Evolutionary conservation across 92 coral and sea anemone genomes (phyloP).

Genomic region (Palythoa caribaeorum): DNA sequence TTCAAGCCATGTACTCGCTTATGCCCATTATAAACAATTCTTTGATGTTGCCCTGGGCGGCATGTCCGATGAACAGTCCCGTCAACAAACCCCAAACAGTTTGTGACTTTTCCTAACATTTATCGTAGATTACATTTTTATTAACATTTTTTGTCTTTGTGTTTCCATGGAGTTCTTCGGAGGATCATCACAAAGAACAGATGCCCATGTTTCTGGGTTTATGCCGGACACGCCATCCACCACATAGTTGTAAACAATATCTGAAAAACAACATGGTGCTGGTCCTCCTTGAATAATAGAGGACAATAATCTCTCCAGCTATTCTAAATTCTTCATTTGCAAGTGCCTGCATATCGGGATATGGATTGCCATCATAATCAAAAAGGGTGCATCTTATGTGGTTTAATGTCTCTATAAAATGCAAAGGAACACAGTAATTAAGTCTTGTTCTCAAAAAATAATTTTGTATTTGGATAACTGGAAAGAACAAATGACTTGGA

Average conservation of each 20-base stretch:
- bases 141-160: too few species aligned
- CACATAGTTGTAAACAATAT: constrained; percentile 62
- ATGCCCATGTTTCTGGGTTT: constrained; percentile 47
- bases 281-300: constrained; percentile 75
- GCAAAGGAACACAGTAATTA: constrained; percentile 41
- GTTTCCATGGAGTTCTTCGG: constrained; percentile 40
- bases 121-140: too few species aligned
- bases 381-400: constrained; percentile 66
- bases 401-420: constrained; percentile 62
- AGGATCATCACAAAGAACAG: constrained; percentile 57
- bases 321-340: constrained; percentile 71
- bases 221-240: constrained; percentile 74
- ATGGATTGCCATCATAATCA: constrained; percentile 69
- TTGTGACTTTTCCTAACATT: too few species aligned
- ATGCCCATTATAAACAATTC: too few species aligned
- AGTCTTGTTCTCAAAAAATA: constrained; percentile 13
- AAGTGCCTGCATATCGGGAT: constrained; percentile 68
- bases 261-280: constrained; percentile 73
- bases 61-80: too few species aligned
- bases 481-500: constrained; percentile 7
- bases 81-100: too few species aligned
- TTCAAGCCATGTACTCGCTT: too few species aligned
- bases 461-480: constrained; percentile 13
- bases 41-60: too few species aligned
- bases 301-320: constrained; percentile 66